Base-by-base conservation (phyloP, 35 echinoderm and acorn worm species). In the Holothuria glaberrima region DNA sequence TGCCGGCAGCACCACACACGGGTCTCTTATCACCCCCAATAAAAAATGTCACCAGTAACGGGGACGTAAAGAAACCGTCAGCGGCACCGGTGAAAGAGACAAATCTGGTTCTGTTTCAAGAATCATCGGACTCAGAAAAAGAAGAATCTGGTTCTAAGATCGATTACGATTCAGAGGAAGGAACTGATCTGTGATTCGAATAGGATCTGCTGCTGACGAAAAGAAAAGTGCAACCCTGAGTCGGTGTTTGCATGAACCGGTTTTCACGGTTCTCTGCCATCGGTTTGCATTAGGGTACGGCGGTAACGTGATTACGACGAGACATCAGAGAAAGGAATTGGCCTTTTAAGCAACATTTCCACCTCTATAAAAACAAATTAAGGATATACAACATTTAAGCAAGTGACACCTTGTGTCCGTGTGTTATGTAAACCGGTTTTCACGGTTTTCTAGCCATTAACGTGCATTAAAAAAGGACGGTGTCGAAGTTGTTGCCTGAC, bases 61-160 rank as follows among this genome's bases (percentile, higher is more conserved):
- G 81, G 16, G 82, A 75, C 20, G 50, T 75, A 12, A 71, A 59
- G 48, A 74, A 71, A 24, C 35, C 61, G 57, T 83, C 74, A 19
- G 88, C 68, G 60, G 81, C 80, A 22, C 91, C 91, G 3, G 68
- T 92, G 5, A 89, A 87, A 61, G 78, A 92, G 66, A 95, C 94
- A 19, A 92, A 92, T 54, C 59, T 95, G n/a, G 91, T 95, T 10
- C 65, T 95, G 34, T 95, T 95, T 79, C 94, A 95, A 48, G 94
- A 86, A 48, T 36, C 86, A 21, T 80, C 86, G 10, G 71, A 83
- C 20, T 74, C 88, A 28, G 59, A 82, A 58, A 79, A 61, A 21
- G 73, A 92, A 59, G 91, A 74, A 18, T 71, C 34, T 31, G 31
- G 46, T 20, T 62, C 77, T n/a, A 81, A 79, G 48, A 35, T 92